phyloP scores from a whole-genome alignment of 2,888 invertebrate genomes.

The Bursaphelenchus okinawaensis region DNA sequence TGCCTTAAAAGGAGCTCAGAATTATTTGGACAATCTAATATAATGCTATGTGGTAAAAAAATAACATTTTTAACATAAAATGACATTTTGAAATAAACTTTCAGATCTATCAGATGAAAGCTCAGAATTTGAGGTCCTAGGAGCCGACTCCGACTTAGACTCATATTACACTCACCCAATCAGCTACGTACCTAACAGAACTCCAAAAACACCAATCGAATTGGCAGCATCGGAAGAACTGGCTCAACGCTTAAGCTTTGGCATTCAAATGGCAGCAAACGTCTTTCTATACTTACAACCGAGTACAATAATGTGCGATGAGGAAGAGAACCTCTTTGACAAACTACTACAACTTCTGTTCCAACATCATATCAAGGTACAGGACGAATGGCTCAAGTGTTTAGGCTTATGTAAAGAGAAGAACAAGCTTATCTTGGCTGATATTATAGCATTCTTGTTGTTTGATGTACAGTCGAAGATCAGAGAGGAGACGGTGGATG shows the following conservation, averaged over 20 bases:
- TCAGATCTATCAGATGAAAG: conserved; percentile 14
- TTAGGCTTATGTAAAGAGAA: conserved; percentile 29
- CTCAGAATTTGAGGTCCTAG: conserved; percentile 16
- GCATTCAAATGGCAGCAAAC: conserved; percentile 26
- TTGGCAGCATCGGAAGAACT: conserved; percentile 36
- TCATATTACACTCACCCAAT: neutral
- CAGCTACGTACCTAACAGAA: neutral
- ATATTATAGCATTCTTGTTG: conserved; percentile 46
- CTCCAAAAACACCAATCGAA: conserved; percentile 3
- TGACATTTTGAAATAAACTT: no score
- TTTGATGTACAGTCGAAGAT: conserved; percentile 34
- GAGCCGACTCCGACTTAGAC: conserved; percentile 1
- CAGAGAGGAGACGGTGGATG: conserved; percentile 11
- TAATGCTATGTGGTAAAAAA: no score
- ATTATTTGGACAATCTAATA: no score
- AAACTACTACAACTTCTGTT: conserved; percentile 32
- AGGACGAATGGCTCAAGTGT: conserved; percentile 33
- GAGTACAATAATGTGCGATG: conserved; percentile 25
- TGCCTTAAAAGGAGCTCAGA: no score
- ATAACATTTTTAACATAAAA: no score
- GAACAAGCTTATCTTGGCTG: conserved; percentile 37
- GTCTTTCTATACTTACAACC: conserved; percentile 26
- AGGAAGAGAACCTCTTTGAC: conserved; percentile 37
- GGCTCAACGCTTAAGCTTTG: conserved; percentile 28
- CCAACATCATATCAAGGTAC: neutral